These are phyloP conservation scores for Platysternon megacephalum DNA, from an alignment of 2,113 vertebrate species.

Conservation along the genomic window DNA sequence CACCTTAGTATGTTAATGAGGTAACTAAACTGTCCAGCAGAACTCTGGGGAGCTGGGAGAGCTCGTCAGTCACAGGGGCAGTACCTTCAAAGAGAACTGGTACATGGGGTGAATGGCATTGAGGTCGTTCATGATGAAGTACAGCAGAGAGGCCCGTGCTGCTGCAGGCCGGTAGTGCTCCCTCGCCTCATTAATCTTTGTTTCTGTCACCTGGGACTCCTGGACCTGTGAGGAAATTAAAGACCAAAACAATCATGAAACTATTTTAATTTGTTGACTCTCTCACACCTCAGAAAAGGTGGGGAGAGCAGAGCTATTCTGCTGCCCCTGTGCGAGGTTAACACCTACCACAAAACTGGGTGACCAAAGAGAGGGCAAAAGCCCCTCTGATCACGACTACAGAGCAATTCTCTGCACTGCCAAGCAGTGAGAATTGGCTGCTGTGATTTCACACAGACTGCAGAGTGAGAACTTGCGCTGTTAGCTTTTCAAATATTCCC, in stretches of 20 bases:
- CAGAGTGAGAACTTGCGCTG: not conserved
- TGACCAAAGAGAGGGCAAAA: not conserved
- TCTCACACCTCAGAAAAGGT: not conserved
- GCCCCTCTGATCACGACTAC: accelerated
- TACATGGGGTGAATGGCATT: conserved; percentile 95
- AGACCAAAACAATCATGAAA: not conserved
- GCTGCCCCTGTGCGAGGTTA: not conserved
- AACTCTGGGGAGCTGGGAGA: not conserved
- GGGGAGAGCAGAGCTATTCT: not conserved
- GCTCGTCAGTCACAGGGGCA: not conserved
- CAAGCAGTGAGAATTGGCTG: not conserved
- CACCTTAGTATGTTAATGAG: not conserved
- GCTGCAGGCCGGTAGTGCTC: conserved; percentile 92
- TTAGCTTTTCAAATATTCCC: not conserved
- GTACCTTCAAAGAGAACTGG: conserved; percentile 93
- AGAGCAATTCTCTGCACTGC: not conserved
- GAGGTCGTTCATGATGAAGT: conserved; percentile 95
- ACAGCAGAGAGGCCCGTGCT: conserved; percentile 88
- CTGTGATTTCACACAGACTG: not conserved
- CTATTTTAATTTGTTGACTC: not conserved
- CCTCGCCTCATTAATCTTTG: conserved; percentile 90
- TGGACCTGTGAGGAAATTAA: conserved; percentile 85
- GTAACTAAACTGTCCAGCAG: not conserved
- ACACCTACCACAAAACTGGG: accelerated
- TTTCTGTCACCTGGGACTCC: conserved; percentile 90